These are phyloP conservation scores for Mus pahari DNA, from an alignment of 2,113 vertebrate species.

Conservation along the genomic window DNA sequence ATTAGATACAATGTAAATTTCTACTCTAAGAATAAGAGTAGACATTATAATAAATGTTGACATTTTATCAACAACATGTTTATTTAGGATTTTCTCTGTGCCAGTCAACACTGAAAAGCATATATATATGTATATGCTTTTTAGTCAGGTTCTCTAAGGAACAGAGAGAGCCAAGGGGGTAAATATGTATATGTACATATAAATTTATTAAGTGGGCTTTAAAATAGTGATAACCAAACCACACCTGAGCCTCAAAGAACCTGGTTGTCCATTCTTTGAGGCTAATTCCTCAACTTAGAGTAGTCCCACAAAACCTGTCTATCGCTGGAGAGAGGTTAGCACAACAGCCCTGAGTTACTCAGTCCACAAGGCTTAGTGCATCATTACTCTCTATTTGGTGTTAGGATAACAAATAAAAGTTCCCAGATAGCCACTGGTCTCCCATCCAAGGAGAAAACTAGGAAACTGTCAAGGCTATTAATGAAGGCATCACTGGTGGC, in stretches of 20 bases:
- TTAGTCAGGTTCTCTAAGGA: neutral
- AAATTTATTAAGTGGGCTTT: neutral
- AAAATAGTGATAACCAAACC: neutral
- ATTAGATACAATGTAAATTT: neutral
- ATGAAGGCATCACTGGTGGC: neutral
- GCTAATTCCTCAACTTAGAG: neutral
- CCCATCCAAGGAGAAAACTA: neutral
- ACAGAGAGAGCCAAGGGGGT: neutral
- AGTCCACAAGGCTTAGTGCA: neutral
- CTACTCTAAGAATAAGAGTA: no score
- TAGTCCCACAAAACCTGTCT: neutral
- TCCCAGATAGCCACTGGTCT: no score
- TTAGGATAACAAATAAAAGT: neutral
- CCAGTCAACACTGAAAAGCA: neutral
- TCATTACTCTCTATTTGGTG: neutral
- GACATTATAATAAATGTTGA: neutral
- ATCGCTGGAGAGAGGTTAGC: neutral
- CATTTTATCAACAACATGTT: slow-evolving; percentile 22
- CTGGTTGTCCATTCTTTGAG: neutral
- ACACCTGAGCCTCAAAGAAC: neutral
- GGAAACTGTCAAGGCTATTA: neutral
- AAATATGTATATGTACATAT: neutral
- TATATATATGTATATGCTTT: neutral
- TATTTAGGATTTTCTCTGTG: slow-evolving; percentile 47
- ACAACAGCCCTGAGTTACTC: neutral